Conservation (phyloP, 1,140 invertebrate genomes). For the Galleria mellonella region DNA sequence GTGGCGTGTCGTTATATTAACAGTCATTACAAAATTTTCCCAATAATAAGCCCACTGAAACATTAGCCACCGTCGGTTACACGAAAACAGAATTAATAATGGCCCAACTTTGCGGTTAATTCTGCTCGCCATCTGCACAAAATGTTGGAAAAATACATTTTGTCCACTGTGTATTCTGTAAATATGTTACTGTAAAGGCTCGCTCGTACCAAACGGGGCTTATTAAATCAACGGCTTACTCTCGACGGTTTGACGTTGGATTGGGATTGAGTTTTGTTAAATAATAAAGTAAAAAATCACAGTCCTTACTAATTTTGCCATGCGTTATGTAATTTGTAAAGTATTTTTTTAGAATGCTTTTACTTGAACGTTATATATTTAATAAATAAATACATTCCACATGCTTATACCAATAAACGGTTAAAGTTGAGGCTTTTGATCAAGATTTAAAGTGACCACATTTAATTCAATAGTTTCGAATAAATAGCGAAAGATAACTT, state of each 20-base stretch:
- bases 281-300: too few relatives aligned
- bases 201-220: conserved; percentile 21
- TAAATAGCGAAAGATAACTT: too few relatives aligned
- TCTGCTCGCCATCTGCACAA: conserved; percentile 44
- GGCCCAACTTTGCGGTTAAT: conserved; percentile 50
- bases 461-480: too few relatives aligned
- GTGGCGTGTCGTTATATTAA: conserved; percentile 54
- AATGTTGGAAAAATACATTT: conserved; percentile 37
- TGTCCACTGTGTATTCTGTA: conserved; percentile 22
- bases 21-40: conserved; percentile 59
- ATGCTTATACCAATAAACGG: too few relatives aligned
- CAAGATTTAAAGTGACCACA: too few relatives aligned
- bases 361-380: too few relatives aligned
- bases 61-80: conserved; percentile 46
- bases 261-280: too few relatives aligned
- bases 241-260: neutral
- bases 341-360: too few relatives aligned
- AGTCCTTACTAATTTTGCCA: too few relatives aligned
- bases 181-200: conserved; percentile 25
- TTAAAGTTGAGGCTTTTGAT: too few relatives aligned
- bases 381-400: too few relatives aligned
- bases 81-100: conserved; percentile 65
- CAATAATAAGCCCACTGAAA: conserved; percentile 56
- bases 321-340: too few relatives aligned
- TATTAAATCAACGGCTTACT: conserved; percentile 35